Conservation (phyloP, 1,140 invertebrate species). For the Galleria mellonella region DNA sequence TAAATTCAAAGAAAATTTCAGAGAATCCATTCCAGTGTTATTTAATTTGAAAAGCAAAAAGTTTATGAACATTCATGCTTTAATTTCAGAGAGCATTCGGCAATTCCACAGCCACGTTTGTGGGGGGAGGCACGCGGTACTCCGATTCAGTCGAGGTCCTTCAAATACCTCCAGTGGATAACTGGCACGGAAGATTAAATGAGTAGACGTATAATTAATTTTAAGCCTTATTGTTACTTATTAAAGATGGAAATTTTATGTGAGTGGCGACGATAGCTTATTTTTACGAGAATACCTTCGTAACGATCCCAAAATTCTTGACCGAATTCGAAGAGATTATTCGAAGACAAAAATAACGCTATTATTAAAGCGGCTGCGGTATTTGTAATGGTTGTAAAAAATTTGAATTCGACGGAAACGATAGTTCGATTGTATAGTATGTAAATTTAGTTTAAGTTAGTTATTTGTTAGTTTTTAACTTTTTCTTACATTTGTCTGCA, state of each 20-base stretch:
- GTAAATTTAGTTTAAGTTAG: slow-evolving; percentile 17
- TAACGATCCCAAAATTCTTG: slow-evolving; percentile 28
- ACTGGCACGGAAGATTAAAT: slow-evolving; percentile 66
- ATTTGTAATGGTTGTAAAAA: slow-evolving; percentile 15
- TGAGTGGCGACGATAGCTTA: slow-evolving; percentile 1
- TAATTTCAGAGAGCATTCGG: slow-evolving; percentile 64
- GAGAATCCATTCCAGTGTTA: no score
- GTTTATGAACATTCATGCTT: not conserved
- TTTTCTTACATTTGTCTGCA: slow-evolving; percentile 6
- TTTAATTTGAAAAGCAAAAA: no score
- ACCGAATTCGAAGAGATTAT: slow-evolving; percentile 27
- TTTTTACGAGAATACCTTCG: slow-evolving; percentile 9
- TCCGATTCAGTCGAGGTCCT: slow-evolving; percentile 69
- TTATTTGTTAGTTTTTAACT: slow-evolving; percentile 9
- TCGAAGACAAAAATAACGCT: slow-evolving; percentile 10
- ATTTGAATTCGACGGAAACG: slow-evolving; percentile 14
- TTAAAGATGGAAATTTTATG: slow-evolving; percentile 4
- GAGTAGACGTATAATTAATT: slow-evolving; percentile 3
- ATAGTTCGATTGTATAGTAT: slow-evolving; percentile 13
- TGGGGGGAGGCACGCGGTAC: slow-evolving; percentile 44
- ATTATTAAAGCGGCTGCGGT: slow-evolving; percentile 1
- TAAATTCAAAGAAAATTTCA: no score
- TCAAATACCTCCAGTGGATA: slow-evolving; percentile 72
- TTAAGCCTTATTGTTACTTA: slow-evolving; percentile 12
- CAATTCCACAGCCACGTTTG: slow-evolving; percentile 40